phyloP scores from a whole-genome alignment of 2,888 invertebrate genomes.

The Carterocephalus palaemon region DNA sequence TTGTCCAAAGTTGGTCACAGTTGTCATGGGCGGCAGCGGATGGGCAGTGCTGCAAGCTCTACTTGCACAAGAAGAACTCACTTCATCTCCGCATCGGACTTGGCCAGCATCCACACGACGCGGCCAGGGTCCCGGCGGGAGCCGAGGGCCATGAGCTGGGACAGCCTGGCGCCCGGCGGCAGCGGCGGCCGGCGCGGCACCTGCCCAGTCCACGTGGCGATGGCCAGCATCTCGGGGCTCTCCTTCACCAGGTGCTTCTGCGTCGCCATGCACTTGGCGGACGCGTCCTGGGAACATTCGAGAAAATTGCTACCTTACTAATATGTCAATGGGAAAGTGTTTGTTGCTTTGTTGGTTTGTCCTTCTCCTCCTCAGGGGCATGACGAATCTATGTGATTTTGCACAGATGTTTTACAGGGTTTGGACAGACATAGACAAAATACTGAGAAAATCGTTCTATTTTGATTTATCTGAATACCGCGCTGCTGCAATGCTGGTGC shows the following conservation, averaged over 20 bases:
- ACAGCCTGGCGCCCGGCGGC: slow-evolving; percentile 83
- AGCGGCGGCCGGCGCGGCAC: slow-evolving; percentile 86
- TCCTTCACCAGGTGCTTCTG: slow-evolving; percentile 84
- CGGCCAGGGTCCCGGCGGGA: slow-evolving; percentile 82
- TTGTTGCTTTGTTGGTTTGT: too few species aligned
- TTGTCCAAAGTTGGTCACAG: too few species aligned
- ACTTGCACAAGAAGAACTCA: slow-evolving; percentile 62
- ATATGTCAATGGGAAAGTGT: too few species aligned
- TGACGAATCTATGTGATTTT: too few species aligned
- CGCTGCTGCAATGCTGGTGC: too few species aligned
- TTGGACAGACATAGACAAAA: too few species aligned
- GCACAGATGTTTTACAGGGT: too few species aligned
- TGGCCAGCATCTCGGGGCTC: slow-evolving; percentile 88
- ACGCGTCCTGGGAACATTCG: slow-evolving; percentile 68
- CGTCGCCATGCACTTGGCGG: slow-evolving; percentile 72
- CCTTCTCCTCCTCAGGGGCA: too few species aligned
- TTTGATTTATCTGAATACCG: too few species aligned
- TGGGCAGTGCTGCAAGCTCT: too few species aligned
- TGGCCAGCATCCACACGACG: slow-evolving; percentile 90
- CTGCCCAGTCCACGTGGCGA: slow-evolving; percentile 88
- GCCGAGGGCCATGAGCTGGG: slow-evolving; percentile 88
- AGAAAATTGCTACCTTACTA: slow-evolving; percentile 34
- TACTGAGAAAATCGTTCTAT: too few species aligned
- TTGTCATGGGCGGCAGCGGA: too few species aligned
- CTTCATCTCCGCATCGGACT: slow-evolving; percentile 88